Base-by-base conservation (phyloP, 2,888 invertebrate genomes). In the Sturmia bella region DNA sequence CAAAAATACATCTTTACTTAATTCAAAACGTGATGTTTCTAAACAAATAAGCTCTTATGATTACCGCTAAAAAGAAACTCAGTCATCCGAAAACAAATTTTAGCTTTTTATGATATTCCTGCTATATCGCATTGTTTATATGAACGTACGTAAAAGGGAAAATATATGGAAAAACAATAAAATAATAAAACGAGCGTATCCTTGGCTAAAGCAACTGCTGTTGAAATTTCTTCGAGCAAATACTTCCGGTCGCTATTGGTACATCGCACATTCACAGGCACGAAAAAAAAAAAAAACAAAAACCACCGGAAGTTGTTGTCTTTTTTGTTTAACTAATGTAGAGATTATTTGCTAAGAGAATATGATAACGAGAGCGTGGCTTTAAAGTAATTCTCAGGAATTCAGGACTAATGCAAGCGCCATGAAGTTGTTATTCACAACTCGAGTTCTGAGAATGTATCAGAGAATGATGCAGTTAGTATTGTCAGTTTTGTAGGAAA, bases 261-360 rank as follows among this genome's bases (percentile, higher is more conserved):
- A 59, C 54, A 57, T 52, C 19, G 43, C 37, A 61, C 45, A 27
- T 11, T 15, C 32, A 21, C 32, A 74, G 21, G 68, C 7, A 21
- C 37, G 76, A n/a, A 43, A 11, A 63, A 56, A 43, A 63, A 13
- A 6, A 27, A 27, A 27, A 4, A 6, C 3, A 27, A 3, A 32
- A n/a, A n/a, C n/a, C n/a, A n/a, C 39, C 72, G 66, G 75, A 78
- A 64, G 73, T 74, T 45, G 64, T 78, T 78, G 81, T 78, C 81
- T 64, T 66, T 70, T 81, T 78, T 57, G 48, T 75, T 43, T 74
- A 64, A 74, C 59, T 76, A 66, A 41, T 17, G 69, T 32, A 72
- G 41, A 12, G 32, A 32, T 45, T 66, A 56, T 59, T 17, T 73
- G 61, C 32, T 12, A n/a, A 48, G 32, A 43, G 27, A 17, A 56